Base-by-base conservation (phyloP, 2,888 invertebrate genomes). In the Chirona hameri region DNA sequence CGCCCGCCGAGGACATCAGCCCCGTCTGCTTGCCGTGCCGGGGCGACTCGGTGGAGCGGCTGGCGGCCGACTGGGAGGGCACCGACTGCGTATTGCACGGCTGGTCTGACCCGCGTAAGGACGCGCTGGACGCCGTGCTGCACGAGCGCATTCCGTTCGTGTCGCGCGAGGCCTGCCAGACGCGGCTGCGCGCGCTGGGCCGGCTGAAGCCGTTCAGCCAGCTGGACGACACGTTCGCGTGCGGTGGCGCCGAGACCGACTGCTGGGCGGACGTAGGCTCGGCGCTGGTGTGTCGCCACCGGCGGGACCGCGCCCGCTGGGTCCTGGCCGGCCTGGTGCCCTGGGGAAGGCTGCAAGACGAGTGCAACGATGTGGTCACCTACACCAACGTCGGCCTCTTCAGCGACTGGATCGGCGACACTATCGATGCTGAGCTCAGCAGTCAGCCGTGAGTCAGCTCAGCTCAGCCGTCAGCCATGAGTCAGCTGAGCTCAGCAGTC, bases 191-290 rank as follows among this genome's bases (percentile, higher is more conserved):
- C 21, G 72, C 14, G 72, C 29, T 72, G 31, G 18, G 18, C 18
- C 39, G 76, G 9, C 21, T 46, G 21, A 10, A 18, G 39, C 39
- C 76, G 24, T 76, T 76, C 76, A 15, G 3, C 21, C 27, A 39
- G 76, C 39, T 76, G 24, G 39, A 76, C 76, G 76, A n/a, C 3
- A 46, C 39, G 39, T 76, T 76, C 76, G 76, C 24, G 21, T 76
- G 76, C 76, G 31, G 21, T 39, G 5, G 0, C 24, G 76, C 12
- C 9, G 24, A 39, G 24, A 5, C 9, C 9, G 27, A 65, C 5
- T 76, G 76, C 46, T 76, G 76, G 76, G 76, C 76, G 39, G 76
- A 76, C 46, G 46, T 76, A 0, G 76, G 76, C 39, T 39, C 76
- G 24, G 21, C 31, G 24, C 39, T 76, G 76, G 76, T 31, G 5